These are phyloP conservation scores for Nemurella pictetii DNA, from an alignment of 2,888 invertebrate genomes.

Conservation along the genomic window DNA sequence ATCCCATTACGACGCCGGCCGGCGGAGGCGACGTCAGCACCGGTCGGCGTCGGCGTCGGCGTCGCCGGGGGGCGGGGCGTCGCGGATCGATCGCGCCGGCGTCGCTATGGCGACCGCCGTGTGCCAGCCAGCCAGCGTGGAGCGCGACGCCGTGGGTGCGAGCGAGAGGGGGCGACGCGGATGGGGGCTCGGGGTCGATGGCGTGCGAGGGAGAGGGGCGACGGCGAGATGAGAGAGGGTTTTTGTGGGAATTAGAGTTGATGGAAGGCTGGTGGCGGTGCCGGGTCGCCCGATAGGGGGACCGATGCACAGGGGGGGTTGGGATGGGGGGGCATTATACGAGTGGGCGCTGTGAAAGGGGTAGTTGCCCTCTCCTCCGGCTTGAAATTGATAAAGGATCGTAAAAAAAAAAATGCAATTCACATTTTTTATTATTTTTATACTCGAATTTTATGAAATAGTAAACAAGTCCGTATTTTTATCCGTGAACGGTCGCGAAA, in stretches of 20 bases:
- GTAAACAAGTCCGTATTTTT: slow-evolving; percentile 18
- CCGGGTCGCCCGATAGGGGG: neutral
- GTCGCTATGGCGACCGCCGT: slow-evolving; percentile 3
- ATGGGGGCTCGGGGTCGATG: too few species aligned
- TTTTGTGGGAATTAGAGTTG: slow-evolving; percentile 36
- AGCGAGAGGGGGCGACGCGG: neutral
- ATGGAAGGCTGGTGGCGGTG: slow-evolving; percentile 34
- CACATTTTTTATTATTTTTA: neutral
- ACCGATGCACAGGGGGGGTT: neutral
- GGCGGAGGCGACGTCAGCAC: neutral
- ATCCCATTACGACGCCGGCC: slow-evolving; percentile 33
- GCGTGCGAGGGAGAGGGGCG: neutral
- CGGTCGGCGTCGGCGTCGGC: neutral
- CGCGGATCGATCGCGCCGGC: slow-evolving; percentile 10
- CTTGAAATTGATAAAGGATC: slow-evolving; percentile 14
- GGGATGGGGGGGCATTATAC: neutral
- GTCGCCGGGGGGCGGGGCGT: neutral
- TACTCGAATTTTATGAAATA: neutral
- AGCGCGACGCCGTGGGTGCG: neutral
- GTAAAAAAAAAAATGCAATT: neutral
- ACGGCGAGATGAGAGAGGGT: neutral
- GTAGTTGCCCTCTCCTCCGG: neutral
- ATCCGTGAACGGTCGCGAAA: neutral
- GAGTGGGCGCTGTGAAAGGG: neutral
- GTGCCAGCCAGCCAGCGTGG: slow-evolving; percentile 31